Conservation (phyloP, 2,797 vertebrate genomes). For the Acridotheres tristis region DNA sequence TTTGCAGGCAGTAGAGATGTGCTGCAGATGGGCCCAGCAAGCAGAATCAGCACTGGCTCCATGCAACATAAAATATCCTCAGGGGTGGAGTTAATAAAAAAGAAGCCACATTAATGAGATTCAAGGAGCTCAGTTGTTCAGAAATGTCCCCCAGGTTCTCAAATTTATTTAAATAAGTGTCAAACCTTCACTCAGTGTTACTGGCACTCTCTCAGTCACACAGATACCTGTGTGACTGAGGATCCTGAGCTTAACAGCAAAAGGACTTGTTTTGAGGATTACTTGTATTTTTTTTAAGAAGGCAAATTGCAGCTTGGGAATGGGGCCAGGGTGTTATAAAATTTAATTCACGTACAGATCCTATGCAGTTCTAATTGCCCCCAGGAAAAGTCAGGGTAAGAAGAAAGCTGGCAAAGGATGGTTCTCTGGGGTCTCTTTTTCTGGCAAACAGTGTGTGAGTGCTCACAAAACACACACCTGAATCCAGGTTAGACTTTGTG, state of each 20-base stretch:
- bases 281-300: not conserved
- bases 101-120: not conserved
- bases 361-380: not conserved
- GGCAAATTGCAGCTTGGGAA: not conserved
- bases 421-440: not conserved
- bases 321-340: not conserved
- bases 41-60: not conserved
- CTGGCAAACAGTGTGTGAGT: accelerated
- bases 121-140: not conserved
- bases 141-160: not conserved
- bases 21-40: not conserved
- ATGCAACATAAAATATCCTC: not conserved
- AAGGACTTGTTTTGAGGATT: not conserved
- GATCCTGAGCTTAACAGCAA: not conserved
- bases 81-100: not conserved
- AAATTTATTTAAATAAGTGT: not conserved
- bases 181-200: not conserved
- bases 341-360: not conserved
- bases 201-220: not conserved
- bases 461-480: not conserved
- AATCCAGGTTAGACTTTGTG: not conserved
- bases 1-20: not conserved
- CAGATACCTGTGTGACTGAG: not conserved
- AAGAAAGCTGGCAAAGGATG: not conserved
- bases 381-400: not conserved